A percentile compares a stretch with the other conserved stretches of the same genome.
Evolutionary conservation across 2,113 vertebrate species (phyloP).

Genomic region (Panthera tigris): DNA sequence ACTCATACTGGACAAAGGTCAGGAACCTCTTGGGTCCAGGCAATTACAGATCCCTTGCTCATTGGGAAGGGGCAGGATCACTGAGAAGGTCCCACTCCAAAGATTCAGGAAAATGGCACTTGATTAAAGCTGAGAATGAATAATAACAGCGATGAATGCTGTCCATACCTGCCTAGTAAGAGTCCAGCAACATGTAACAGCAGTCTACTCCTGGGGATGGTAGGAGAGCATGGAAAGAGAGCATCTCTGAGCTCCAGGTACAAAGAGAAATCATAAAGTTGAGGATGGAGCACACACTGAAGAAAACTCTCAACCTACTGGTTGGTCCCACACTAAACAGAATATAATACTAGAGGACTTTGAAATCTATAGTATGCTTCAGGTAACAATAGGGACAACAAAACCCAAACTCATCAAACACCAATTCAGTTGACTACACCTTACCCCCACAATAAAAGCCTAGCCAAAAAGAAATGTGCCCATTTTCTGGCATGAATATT

Average conservation of each 20-base stretch:
- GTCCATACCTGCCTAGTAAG: background rate
- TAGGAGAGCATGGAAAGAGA: background rate
- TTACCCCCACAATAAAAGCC: background rate
- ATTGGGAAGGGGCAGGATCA: no score
- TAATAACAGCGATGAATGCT: background rate
- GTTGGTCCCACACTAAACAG: background rate
- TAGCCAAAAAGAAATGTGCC: background rate
- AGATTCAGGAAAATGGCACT: background rate
- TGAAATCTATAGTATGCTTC: background rate
- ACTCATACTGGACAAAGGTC: background rate
- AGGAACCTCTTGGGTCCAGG: background rate
- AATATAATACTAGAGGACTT: background rate
- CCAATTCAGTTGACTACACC: background rate
- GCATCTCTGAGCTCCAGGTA: background rate
- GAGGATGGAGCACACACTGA: background rate
- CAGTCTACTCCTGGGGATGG: accelerated
- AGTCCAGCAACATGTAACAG: background rate
- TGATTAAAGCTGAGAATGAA: background rate
- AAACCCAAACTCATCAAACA: background rate
- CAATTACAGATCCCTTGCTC: background rate
- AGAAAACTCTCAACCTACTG: background rate
- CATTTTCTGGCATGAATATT: background rate
- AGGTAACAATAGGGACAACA: background rate
- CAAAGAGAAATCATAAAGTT: background rate
- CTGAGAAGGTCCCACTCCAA: background rate